Percentiles rank a stretch among this genome's conserved stretches.
Conservation (phyloP, 2,113 vertebrate species). For the Takifugu bimaculatus region DNA sequence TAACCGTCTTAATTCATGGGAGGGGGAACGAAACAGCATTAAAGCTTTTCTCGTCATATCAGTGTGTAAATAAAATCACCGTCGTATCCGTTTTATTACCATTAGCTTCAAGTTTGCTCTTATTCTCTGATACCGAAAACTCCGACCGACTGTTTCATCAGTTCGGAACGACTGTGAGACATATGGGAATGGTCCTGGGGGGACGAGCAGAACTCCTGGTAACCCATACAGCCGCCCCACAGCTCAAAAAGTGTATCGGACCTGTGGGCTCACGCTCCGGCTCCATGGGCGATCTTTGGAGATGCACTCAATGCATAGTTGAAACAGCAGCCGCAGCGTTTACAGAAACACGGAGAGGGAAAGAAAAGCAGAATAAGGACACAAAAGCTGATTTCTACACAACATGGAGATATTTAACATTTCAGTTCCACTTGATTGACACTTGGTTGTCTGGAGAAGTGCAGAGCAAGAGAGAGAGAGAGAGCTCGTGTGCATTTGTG, state of each 20-base stretch:
- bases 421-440: constrained; percentile 44
- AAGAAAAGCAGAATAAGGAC: constrained; percentile 35
- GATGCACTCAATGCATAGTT: constrained; percentile 77
- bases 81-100: too few relatives aligned
- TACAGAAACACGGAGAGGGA: constrained; percentile 22
- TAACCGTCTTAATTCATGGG: not conserved
- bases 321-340: constrained; percentile 69
- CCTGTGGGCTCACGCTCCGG: constrained; percentile 18
- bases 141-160: too few relatives aligned
- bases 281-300: constrained; percentile 73
- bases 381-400: constrained; percentile 44
- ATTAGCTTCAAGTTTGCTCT: too few relatives aligned
- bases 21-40: too few relatives aligned
- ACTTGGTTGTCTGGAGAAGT: constrained; percentile 66
- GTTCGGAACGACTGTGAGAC: too few relatives aligned
- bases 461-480: constrained; percentile 39
- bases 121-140: too few relatives aligned
- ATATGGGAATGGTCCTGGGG: too few relatives aligned
- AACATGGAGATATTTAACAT: constrained; percentile 44
- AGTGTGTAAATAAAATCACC: too few relatives aligned
- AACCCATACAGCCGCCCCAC: too few relatives aligned
- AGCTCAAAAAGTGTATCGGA: not conserved
- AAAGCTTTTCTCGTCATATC: too few relatives aligned
- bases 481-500: constrained; percentile 15
- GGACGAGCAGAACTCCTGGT: too few relatives aligned